Conservation (phyloP, 2,888 invertebrate species). For the Scaptomyza flava region DNA sequence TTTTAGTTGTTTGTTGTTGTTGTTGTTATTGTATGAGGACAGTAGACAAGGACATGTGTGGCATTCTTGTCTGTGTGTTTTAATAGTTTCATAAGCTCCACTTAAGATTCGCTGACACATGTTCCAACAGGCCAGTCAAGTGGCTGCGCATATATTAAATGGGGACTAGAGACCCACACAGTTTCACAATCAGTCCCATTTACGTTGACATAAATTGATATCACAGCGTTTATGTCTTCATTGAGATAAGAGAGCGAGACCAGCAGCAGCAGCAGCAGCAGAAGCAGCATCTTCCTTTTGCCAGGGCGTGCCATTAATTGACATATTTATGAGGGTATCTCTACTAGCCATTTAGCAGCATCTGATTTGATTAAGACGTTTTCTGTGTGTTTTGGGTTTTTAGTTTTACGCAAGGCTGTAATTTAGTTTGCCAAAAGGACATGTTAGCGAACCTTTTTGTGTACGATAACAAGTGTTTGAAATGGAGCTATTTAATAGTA, state of each 20-base stretch:
- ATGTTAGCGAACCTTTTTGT: slow-evolving; percentile 15
- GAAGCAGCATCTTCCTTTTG: background rate
- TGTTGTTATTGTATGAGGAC: slow-evolving; percentile 44
- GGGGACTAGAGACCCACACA: slow-evolving; percentile 21
- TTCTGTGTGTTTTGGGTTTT: slow-evolving; percentile 23
- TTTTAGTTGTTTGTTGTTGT: slow-evolving; percentile 27
- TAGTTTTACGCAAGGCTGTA: background rate
- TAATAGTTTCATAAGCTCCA: slow-evolving; percentile 84
- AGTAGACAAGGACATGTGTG: slow-evolving; percentile 41
- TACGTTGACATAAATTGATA: slow-evolving; percentile 83
- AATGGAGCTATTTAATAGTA: background rate
- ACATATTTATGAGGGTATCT: slow-evolving; percentile 80
- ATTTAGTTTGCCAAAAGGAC: slow-evolving; percentile 8
- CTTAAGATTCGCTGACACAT: slow-evolving; percentile 85
- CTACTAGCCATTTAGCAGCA: slow-evolving; percentile 48
- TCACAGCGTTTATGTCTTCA: slow-evolving; percentile 80
- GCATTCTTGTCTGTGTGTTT: slow-evolving; percentile 56
- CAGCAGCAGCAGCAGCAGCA: slow-evolving; percentile 20
- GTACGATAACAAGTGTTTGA: slow-evolving; percentile 1
- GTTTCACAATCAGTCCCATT: slow-evolving; percentile 63
- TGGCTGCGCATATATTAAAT: slow-evolving; percentile 74
- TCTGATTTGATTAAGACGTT: slow-evolving; percentile 70
- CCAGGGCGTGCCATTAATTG: slow-evolving; percentile 70
- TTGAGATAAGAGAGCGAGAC: slow-evolving; percentile 68
- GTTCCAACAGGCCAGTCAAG: slow-evolving; percentile 79